A percentile compares a stretch with the other conserved stretches of the same genome.
These are phyloP conservation scores for Lepidurus apus DNA, from an alignment of 1,140 invertebrate species.

Conservation along the genomic window DNA sequence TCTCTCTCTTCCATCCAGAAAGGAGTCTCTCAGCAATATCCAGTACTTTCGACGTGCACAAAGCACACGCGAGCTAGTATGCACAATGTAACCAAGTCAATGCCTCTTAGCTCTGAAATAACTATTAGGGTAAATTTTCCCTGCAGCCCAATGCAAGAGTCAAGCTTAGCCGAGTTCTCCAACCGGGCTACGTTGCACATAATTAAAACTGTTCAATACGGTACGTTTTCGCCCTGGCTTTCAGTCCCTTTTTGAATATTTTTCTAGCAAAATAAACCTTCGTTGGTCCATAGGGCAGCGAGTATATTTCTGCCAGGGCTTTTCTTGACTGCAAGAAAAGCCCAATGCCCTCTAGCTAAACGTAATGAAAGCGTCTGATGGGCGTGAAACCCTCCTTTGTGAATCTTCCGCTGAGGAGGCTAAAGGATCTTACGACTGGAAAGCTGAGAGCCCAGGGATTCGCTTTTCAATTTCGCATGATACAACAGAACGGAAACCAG, in stretches of 20 bases:
- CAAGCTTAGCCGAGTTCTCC: too few species aligned
- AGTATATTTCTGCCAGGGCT: constrained; percentile 4
- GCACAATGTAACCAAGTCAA: background rate
- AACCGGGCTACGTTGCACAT: too few species aligned
- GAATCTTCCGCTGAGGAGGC: too few species aligned
- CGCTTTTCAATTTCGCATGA: too few species aligned
- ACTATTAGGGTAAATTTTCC: background rate
- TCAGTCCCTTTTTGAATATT: background rate
- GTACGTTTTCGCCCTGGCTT: too few species aligned
- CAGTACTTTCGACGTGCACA: background rate
- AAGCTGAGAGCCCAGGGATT: too few species aligned
- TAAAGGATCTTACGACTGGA: too few species aligned
- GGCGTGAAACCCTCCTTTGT: background rate
- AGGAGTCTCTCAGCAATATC: constrained; percentile 14
- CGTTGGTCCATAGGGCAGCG: background rate
- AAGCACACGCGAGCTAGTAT: background rate
- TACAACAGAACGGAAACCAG: too few species aligned
- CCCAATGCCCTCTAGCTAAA: background rate
- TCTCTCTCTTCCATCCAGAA: constrained; percentile 21
- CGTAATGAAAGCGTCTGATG: background rate
- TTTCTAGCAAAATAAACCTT: background rate
- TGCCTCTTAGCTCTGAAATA: background rate
- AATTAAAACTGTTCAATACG: too few species aligned
- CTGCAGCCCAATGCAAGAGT: too few species aligned
- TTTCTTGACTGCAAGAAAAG: background rate